Conservation (phyloP, 35 echinoderm and acorn worm species). For the Strongylocentrotus purpuratus region DNA sequence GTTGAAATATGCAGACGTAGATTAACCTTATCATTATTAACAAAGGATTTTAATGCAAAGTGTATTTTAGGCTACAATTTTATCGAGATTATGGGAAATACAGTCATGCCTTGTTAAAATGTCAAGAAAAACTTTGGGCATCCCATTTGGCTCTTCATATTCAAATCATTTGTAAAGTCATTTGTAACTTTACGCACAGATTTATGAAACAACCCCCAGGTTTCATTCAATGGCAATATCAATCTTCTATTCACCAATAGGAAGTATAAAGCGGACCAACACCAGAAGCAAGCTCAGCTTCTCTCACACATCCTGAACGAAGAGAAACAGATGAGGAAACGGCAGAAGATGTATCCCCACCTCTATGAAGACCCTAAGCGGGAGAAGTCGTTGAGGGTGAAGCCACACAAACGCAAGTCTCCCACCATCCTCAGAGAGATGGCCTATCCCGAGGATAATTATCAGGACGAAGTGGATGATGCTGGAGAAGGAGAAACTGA, state of each 20-base stretch:
- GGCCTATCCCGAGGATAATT: slow-evolving; percentile 49
- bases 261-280: slow-evolving; percentile 74
- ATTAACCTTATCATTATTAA: too few relatives aligned
- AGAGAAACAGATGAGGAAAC: slow-evolving; percentile 93
- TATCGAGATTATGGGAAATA: too few relatives aligned
- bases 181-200: too few relatives aligned
- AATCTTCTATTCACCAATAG: slow-evolving; percentile 23
- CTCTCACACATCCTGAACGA: slow-evolving; percentile 79
- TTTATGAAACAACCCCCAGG: too few relatives aligned
- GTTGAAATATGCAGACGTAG: too few relatives aligned
- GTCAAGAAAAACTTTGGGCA: too few relatives aligned
- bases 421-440: slow-evolving; percentile 60
- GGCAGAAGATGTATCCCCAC: slow-evolving; percentile 89
- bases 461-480: slow-evolving; percentile 47
- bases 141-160: too few relatives aligned
- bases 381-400: slow-evolving; percentile 56
- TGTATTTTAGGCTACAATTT: too few relatives aligned
- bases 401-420: slow-evolving; percentile 53
- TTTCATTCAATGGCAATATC: too few relatives aligned
- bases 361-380: slow-evolving; percentile 75
- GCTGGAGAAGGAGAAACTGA: slow-evolving; percentile 36
- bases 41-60: too few relatives aligned
- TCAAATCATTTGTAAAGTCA: too few relatives aligned
- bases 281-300: slow-evolving; percentile 80
- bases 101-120: too few relatives aligned